phyloP scores from a whole-genome alignment of 2,797 vertebrate genomes.

The Trachurus trachurus region DNA sequence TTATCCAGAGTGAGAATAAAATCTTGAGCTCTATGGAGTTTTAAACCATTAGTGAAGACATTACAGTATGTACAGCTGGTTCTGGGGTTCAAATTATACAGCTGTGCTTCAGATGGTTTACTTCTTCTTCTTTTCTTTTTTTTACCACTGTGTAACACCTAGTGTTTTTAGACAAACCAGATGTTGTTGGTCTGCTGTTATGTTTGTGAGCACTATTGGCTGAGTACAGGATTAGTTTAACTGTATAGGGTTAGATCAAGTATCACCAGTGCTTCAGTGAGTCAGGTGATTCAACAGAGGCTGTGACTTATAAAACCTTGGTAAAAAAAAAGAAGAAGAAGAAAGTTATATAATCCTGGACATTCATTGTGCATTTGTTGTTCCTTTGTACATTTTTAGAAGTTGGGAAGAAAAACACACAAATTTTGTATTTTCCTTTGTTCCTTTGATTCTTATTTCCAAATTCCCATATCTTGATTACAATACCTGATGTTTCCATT shows the following conservation, averaged over 20 bases:
- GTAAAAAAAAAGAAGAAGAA: neutral
- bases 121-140: conserved; percentile 12
- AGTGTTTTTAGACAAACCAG: conserved; percentile 48
- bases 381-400: conserved; percentile 1
- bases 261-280: neutral
- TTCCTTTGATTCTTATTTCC: neutral
- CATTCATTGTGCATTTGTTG: neutral
- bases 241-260: conserved; percentile 1
- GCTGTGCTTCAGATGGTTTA: conserved; percentile 43
- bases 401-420: neutral
- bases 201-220: conserved; percentile 10
- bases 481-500: neutral
- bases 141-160: conserved; percentile 34
- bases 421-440: neutral
- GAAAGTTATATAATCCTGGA: conserved; percentile 14
- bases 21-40: neutral
- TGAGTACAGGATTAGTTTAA: neutral
- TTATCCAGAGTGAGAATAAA: conserved; percentile 3
- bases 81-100: conserved; percentile 45
- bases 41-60: conserved; percentile 38
- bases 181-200: conserved; percentile 45
- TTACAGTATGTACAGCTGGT: conserved; percentile 47
- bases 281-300: conserved; percentile 8
- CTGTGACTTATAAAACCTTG: conserved; percentile 30
- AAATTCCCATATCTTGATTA: neutral